Evolutionary conservation across 2,113 vertebrate genomes (phyloP).

Genomic region (Numida meleagris): DNA sequence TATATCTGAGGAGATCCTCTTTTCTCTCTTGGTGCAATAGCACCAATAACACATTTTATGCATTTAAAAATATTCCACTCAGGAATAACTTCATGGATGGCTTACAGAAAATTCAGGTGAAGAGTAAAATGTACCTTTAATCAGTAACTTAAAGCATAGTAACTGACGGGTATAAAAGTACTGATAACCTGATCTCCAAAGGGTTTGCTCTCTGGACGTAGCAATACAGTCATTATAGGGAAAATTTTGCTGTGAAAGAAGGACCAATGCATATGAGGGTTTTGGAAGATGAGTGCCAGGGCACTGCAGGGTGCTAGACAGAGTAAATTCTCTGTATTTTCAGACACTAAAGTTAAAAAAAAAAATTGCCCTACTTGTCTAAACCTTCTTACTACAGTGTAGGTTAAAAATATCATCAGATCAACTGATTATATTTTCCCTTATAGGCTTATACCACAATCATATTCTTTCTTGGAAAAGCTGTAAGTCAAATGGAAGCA

Average conservation of each 20-base stretch:
- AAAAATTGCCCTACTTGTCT: not conserved
- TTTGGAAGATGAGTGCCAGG: not conserved
- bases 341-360: slow-evolving; percentile 3
- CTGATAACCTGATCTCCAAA: not conserved
- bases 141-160: not conserved
- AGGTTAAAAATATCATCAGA: slow-evolving; percentile 22
- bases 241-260: not conserved
- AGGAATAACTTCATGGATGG: not conserved
- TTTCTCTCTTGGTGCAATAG: not conserved
- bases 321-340: slow-evolving; percentile 13
- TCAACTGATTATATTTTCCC: not conserved
- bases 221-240: not conserved
- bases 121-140: not conserved
- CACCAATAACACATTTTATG: not conserved
- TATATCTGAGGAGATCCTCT: not conserved
- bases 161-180: not conserved
- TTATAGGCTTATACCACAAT: not conserved
- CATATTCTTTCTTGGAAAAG: not conserved
- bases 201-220: not conserved
- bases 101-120: not conserved
- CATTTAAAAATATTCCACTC: not conserved
- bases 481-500: not conserved
- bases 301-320: not conserved
- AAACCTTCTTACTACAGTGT: not conserved
- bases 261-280: not conserved